Conservation (phyloP, 2,113 vertebrate genomes). For the Atlantisia rogersi region DNA sequence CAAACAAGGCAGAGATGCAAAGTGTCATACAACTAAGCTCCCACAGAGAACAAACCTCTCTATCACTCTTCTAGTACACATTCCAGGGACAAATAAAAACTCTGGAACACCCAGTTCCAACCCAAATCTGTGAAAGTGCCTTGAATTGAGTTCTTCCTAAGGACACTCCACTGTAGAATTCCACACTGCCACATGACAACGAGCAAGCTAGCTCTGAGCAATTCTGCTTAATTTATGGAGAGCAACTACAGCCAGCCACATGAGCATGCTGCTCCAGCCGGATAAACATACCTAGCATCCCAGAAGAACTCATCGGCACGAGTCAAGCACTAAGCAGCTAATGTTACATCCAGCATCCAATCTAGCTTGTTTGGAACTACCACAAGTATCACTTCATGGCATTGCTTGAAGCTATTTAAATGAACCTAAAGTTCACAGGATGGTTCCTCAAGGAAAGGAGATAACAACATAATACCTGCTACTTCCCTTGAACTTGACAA, state of each 20-base stretch:
- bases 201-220: background rate
- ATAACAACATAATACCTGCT: background rate
- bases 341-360: background rate
- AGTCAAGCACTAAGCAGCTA: background rate
- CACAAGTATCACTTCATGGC: background rate
- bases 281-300: background rate
- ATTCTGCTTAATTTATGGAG: background rate
- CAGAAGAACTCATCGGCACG: background rate
- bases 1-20: background rate
- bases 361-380: background rate
- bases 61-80: background rate
- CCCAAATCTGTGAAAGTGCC: background rate
- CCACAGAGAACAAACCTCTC: background rate
- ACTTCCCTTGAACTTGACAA: background rate
- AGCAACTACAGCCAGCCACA: background rate
- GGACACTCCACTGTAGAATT: background rate
- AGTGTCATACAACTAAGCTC: background rate
- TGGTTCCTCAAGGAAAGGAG: background rate
- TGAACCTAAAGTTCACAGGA: background rate
- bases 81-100: background rate
- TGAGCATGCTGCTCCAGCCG: background rate
- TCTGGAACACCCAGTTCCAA: background rate
- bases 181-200: background rate
- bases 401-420: background rate
- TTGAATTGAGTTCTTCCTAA: background rate